Base-by-base conservation (phyloP, 37 sponge, comb jelly and placozoan species). In the Lycopodina hypogea region DNA sequence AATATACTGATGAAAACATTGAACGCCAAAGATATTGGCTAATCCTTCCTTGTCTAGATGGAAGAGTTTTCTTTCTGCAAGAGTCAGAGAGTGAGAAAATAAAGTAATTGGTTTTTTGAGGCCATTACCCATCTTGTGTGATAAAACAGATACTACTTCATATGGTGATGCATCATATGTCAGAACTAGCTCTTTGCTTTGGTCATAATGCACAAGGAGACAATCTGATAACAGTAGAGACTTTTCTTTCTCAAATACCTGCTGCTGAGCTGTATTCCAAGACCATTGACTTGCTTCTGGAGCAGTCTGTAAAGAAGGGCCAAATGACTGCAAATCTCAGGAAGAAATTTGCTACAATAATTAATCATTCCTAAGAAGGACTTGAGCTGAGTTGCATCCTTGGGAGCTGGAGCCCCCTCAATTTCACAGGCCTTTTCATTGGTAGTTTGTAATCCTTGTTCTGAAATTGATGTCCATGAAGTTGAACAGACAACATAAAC, bases 101-200 rank as follows among this genome's bases (percentile, higher is more conserved):
- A 56, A 80, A 11, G 76, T 63, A 22, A 76, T 37, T 36, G 40
- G 68, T 73, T 26, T 79, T 64, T 57, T 61, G 37, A 18, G 50
- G 64, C 76, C 81, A 68, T 75, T 30, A 22, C 14, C 35, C 30
- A 73, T 22, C 24, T 34, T 11, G 36, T 82, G 75, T 7, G 75
- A 82, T 14, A 74, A 52, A 11, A 82, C 68, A 23, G 69, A 69
- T 23, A 55, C 69, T 29, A 79, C 55, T 2, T 69, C 69, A 69
- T 79, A 79, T 22, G 80, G 51, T 7, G 72, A 71, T 28, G 81
- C 81, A 71, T 71, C 80, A 81, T 72, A 81, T 28, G 72, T 24
- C 52, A 82, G 39, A 22, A 74, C 52, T 7, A 74, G 68, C 26
- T 74, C 74, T 42, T 45, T 38, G 7, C 11, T 23, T 6, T 35